These are phyloP conservation scores for Oryzias curvinotus DNA, from an alignment of 2,113 vertebrate genomes.

Conservation along the genomic window DNA sequence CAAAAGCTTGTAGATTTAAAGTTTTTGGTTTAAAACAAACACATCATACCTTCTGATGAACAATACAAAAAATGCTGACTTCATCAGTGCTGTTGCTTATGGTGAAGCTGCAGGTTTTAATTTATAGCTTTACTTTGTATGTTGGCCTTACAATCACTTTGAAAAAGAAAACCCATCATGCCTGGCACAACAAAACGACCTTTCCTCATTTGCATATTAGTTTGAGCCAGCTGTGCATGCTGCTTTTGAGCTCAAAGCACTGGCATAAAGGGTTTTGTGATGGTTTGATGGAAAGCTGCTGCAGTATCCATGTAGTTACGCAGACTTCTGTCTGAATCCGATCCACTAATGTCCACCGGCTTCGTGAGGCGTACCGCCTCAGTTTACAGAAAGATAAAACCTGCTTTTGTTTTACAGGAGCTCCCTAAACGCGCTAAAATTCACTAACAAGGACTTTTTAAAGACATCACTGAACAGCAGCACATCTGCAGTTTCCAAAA, in stretches of 20 bases:
- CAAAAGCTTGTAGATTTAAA: too few species aligned
- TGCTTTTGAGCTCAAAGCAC: constrained; percentile 10
- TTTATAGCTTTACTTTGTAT: too few species aligned
- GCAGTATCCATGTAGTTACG: neutral
- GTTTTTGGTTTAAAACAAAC: too few species aligned
- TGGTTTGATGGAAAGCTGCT: constrained; percentile 2
- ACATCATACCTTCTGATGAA: too few species aligned
- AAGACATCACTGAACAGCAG: constrained; percentile 38
- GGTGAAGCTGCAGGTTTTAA: too few species aligned
- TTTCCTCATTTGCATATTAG: constrained; percentile 29
- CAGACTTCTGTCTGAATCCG: neutral
- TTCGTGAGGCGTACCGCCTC: neutral
- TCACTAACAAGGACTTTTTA: constrained; percentile 39
- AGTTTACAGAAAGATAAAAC: too few species aligned
- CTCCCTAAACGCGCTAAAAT: constrained; percentile 28
- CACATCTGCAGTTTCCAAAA: constrained; percentile 42
- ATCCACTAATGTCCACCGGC: constrained; percentile 17
- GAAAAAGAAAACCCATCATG: neutral
- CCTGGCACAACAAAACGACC: constrained; percentile 8
- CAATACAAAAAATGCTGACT: too few species aligned
- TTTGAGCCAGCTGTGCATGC: constrained; percentile 28
- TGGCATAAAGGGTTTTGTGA: constrained; percentile 5
- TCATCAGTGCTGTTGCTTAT: too few species aligned
- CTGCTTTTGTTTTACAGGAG: too few species aligned
- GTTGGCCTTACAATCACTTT: too few species aligned